Evolutionary conservation across 2,113 vertebrate species (phyloP).

Genomic region (Rhynchopsitta pachyrhyncha): DNA sequence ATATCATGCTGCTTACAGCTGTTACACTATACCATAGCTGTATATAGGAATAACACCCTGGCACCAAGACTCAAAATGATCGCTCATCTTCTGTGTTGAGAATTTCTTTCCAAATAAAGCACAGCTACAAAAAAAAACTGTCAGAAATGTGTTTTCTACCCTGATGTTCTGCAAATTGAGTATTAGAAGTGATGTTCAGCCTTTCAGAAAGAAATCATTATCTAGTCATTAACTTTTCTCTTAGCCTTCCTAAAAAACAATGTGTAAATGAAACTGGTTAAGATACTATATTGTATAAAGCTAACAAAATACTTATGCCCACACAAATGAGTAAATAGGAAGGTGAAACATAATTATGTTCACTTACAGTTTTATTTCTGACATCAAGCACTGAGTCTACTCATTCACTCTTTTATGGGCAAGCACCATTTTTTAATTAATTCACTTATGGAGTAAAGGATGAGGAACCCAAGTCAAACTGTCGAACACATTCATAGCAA

Average conservation of each 20-base stretch:
- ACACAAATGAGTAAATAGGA: slow-evolving; percentile 48
- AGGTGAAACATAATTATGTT: slow-evolving; percentile 56
- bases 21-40: not conserved
- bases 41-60: not conserved
- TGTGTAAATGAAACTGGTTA: slow-evolving; percentile 41
- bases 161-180: slow-evolving; percentile 41
- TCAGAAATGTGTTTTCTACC: not conserved
- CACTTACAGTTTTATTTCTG: slow-evolving; percentile 40
- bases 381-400: slow-evolving; percentile 21
- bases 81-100: not conserved
- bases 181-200: slow-evolving; percentile 32
- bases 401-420: slow-evolving; percentile 25
- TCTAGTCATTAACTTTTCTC: slow-evolving; percentile 56
- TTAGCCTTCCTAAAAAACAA: slow-evolving; percentile 15
- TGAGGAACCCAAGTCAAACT: slow-evolving; percentile 25
- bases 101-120: not conserved
- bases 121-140: not conserved
- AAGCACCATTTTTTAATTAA: slow-evolving; percentile 51
- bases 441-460: not conserved
- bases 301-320: slow-evolving; percentile 13
- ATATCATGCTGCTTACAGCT: not conserved
- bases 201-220: slow-evolving; percentile 58
- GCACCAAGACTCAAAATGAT: slow-evolving; percentile 25
- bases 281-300: not conserved
- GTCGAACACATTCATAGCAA: not conserved